Conservation (phyloP, 2,797 vertebrate genomes). For the Nothura maculosa region DNA sequence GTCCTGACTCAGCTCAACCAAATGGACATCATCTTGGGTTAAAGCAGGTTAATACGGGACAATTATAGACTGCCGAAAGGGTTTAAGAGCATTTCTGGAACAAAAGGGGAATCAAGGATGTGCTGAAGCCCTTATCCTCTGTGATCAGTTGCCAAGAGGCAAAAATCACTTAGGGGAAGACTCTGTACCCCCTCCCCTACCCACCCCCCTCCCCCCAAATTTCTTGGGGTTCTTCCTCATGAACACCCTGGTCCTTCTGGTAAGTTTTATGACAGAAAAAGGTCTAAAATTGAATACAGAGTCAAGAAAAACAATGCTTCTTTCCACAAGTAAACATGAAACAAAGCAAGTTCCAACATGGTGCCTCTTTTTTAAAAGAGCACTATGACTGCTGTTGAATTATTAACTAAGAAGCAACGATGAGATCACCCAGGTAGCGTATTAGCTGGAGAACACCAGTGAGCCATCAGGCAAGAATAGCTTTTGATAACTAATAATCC, state of each 20-base stretch:
- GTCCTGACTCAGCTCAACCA: background rate
- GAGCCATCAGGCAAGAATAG: conserved; percentile 55
- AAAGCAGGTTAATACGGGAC: background rate
- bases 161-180: background rate
- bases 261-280: background rate
- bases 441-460: conserved; percentile 32
- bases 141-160: background rate
- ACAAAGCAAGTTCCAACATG: background rate
- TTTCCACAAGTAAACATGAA: background rate
- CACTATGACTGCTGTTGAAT: background rate
- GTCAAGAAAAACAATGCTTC: background rate
- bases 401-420: background rate
- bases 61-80: background rate
- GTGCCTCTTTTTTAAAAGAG: background rate
- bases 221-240: background rate
- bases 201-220: background rate
- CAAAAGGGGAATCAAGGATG: background rate
- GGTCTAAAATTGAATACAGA: background rate
- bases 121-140: background rate
- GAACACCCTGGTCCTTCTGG: background rate
- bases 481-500: conserved; percentile 51
- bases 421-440: background rate
- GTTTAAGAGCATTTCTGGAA: background rate
- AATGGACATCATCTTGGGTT: background rate
- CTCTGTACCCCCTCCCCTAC: background rate